Conservation (phyloP, 1,140 invertebrate species). For the Nasonia giraulti region DNA sequence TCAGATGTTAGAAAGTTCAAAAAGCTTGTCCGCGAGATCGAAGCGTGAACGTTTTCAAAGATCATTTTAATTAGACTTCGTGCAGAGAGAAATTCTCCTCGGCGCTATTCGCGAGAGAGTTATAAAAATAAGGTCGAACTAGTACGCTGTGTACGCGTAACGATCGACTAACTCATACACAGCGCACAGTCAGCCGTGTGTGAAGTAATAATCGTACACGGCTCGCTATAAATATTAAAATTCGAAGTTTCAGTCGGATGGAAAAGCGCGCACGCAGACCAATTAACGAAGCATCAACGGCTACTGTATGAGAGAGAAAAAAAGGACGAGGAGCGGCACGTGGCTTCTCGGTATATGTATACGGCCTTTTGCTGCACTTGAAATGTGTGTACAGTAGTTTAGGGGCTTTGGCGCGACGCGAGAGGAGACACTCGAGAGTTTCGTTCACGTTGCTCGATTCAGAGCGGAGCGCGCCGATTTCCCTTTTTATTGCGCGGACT, state of each 20-base stretch:
- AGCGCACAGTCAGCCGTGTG: background rate
- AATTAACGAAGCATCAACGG: background rate
- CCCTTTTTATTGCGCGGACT: background rate
- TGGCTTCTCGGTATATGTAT: too few species aligned
- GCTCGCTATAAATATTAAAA: background rate
- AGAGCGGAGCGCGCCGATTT: constrained; percentile 9
- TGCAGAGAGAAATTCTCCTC: background rate
- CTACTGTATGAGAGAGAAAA: too few species aligned
- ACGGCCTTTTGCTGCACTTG: background rate
- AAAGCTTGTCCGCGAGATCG: background rate
- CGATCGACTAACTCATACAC: background rate
- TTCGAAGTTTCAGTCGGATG: background rate
- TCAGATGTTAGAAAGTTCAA: background rate
- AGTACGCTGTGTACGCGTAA: too few species aligned
- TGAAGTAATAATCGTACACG: background rate
- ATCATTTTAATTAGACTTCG: background rate
- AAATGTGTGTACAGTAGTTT: too few species aligned
- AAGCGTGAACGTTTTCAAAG: background rate
- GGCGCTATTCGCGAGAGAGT: background rate
- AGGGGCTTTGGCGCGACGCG: background rate
- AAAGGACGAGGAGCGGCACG: too few species aligned
- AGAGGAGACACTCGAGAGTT: background rate
- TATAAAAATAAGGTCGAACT: background rate
- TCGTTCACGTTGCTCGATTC: background rate
- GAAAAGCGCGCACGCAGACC: background rate